Evolutionary conservation across 2,113 vertebrate species (phyloP).

Genomic region (Psettodes erumei): DNA sequence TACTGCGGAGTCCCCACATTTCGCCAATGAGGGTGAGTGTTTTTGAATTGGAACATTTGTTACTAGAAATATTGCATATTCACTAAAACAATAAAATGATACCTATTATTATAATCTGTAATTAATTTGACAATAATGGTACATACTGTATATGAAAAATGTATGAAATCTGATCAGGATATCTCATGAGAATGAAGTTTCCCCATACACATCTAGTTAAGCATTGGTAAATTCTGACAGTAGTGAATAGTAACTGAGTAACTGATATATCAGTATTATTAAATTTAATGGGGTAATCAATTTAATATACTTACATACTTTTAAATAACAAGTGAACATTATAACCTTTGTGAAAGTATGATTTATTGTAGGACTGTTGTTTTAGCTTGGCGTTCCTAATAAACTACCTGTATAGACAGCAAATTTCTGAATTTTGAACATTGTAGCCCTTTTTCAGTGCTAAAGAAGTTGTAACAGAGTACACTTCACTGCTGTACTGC

Average conservation of each 20-base stretch:
- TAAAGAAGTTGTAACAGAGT: not conserved
- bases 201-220: not conserved
- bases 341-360: too few relatives aligned
- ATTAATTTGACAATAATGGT: too few relatives aligned
- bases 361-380: too few relatives aligned
- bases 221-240: too few relatives aligned
- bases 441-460: not conserved
- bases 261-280: too few relatives aligned
- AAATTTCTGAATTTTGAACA: not conserved
- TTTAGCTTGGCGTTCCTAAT: too few relatives aligned
- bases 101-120: too few relatives aligned
- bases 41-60: not conserved
- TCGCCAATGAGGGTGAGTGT: conserved; percentile 90
- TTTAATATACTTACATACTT: too few relatives aligned
- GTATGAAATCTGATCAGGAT: not conserved
- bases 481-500: not conserved
- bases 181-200: not conserved
- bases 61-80: not conserved
- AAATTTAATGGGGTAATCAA: too few relatives aligned
- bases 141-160: not conserved
- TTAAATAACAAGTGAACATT: too few relatives aligned
- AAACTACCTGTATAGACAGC: too few relatives aligned
- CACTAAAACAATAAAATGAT: not conserved
- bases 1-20: conserved; percentile 87
- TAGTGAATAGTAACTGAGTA: too few relatives aligned